Conservation (phyloP, 2,888 invertebrate genomes). For the Caenorhabditis japonica region DNA sequence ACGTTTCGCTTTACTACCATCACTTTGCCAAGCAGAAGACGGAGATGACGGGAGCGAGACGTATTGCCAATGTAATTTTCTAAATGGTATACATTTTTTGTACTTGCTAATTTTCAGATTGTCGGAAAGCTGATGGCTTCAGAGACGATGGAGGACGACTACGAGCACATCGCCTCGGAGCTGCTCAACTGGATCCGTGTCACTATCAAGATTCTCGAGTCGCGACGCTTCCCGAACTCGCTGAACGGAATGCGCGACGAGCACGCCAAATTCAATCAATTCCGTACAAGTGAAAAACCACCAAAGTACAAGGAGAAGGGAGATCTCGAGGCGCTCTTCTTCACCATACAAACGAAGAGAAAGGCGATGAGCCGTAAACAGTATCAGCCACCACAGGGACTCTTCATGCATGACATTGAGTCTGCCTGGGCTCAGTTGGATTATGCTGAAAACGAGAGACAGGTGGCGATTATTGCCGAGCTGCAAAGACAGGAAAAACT, state of each 20-base stretch:
- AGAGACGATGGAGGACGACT: conserved; percentile 90
- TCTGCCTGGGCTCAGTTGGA: conserved; percentile 93
- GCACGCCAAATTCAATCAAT: conserved; percentile 91
- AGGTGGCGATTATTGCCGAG: conserved; percentile 91
- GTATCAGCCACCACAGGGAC: conserved; percentile 76
- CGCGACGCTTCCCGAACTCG: conserved; percentile 88
- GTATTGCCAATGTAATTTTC: conserved; percentile 90
- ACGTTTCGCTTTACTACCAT: conserved; percentile 98
- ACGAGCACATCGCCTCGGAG: conserved; percentile 87
- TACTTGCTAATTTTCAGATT: conserved; percentile 83
- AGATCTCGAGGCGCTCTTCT: conserved; percentile 95
- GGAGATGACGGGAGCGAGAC: conserved; percentile 94
- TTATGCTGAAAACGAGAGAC: conserved; percentile 92
- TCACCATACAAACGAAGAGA: conserved; percentile 94
- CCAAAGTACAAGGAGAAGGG: conserved; percentile 97
- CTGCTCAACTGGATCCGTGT: conserved; percentile 92
- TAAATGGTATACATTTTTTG: not conserved
- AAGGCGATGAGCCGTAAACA: conserved; percentile 85
- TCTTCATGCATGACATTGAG: conserved; percentile 93
- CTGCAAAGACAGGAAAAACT: conserved; percentile 87
- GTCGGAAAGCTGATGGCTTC: conserved; percentile 95
- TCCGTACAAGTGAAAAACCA: conserved; percentile 96
- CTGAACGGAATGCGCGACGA: conserved; percentile 93
- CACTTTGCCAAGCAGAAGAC: conserved; percentile 99
- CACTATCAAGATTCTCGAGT: conserved; percentile 83